phyloP scores from a whole-genome alignment of 92 coral and sea anemone species.

The Bergia puertoricense region DNA sequence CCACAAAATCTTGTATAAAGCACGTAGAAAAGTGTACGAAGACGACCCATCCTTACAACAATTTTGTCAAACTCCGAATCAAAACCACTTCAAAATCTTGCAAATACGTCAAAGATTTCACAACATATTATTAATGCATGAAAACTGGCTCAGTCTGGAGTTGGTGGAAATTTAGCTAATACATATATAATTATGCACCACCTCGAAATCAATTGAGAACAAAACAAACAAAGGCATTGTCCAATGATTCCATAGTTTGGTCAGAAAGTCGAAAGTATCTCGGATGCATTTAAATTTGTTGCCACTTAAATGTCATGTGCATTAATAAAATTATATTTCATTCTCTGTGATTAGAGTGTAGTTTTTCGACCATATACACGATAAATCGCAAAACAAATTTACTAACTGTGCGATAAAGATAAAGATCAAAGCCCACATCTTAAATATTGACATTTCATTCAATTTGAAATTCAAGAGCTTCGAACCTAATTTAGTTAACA shows the following conservation, averaged over 20 bases:
- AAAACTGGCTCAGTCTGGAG: not conserved
- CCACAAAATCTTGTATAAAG: not conserved
- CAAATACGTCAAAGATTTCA: not conserved
- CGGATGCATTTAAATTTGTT: not conserved
- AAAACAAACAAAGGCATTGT: not conserved
- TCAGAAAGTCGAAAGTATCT: not conserved
- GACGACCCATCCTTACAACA: not conserved
- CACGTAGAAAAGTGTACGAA: not conserved
- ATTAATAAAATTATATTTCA: not conserved
- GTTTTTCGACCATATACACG: not conserved
- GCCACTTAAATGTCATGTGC: not conserved
- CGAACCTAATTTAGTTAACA: not conserved
- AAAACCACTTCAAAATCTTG: not conserved
- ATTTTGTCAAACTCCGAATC: no score
- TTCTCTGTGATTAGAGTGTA: not conserved
- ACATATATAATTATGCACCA: constrained; percentile 13
- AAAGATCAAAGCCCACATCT: not conserved
- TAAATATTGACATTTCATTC: constrained; percentile 31
- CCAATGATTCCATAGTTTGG: not conserved
- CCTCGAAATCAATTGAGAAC: not conserved
- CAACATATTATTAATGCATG: constrained; percentile 40
- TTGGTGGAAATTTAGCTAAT: not conserved
- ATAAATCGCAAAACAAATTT: not conserved
- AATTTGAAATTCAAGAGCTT: constrained; percentile 27
- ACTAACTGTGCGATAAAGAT: not conserved